These are phyloP conservation scores for Pseudomyrmex dendroicus DNA, from an alignment of 1,140 invertebrate species.

Conservation along the genomic window DNA sequence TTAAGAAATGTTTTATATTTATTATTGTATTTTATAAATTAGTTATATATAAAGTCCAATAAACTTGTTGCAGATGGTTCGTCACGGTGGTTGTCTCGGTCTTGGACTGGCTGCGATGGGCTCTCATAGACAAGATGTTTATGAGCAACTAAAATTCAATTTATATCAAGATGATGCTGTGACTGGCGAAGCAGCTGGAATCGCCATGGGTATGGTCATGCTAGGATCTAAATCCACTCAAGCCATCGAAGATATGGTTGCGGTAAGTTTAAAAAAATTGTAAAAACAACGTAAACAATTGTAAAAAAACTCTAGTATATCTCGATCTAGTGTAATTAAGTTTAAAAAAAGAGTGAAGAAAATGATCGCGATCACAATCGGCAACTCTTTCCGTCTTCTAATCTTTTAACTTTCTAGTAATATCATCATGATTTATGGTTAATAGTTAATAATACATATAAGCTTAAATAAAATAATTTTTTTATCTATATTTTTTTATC, in stretches of 20 bases:
- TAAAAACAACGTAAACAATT: neutral
- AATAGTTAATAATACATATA: too few relatives aligned
- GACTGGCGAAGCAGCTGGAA: conserved; percentile 98
- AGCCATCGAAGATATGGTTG: conserved; percentile 98
- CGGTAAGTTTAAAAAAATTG: conserved; percentile 84
- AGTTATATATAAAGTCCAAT: too few relatives aligned
- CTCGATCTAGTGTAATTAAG: neutral
- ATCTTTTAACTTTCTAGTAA: too few relatives aligned
- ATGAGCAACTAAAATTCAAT: conserved; percentile 98
- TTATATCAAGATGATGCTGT: conserved; percentile 99
- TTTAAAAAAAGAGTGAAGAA: too few relatives aligned
- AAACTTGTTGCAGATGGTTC: conserved; percentile 89
- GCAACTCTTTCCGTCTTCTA: too few relatives aligned
- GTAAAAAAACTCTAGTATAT: neutral
- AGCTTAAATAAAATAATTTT: too few relatives aligned
- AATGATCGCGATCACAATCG: too few relatives aligned
- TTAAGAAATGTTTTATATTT: neutral
- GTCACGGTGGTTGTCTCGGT: conserved; percentile 98
- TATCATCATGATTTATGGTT: too few relatives aligned
- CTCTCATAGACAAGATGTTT: conserved; percentile 96
- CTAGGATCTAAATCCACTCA: conserved; percentile 95
- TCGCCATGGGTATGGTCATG: conserved; percentile 99
- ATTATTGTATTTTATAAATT: neutral
- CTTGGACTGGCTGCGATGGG: conserved; percentile 99
- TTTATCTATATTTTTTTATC: too few relatives aligned